phyloP scores from a whole-genome alignment of 2,113 vertebrate species.

The Crypturellus undulatus region DNA sequence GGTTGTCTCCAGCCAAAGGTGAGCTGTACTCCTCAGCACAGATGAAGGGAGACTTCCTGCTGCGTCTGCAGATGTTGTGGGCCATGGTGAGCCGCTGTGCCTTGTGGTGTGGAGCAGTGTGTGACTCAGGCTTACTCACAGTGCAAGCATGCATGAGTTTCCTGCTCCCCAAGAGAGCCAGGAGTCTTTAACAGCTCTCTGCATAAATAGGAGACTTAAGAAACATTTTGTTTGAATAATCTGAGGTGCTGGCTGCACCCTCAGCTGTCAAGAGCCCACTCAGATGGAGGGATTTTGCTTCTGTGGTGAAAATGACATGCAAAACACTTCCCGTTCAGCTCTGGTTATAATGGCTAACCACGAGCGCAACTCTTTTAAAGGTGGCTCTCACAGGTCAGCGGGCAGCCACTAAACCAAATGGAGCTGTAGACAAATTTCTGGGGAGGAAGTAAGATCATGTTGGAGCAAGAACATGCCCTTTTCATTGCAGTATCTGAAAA shows the following conservation, averaged over 20 bases:
- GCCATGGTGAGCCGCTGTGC: background rate
- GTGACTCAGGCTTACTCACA: constrained; percentile 33
- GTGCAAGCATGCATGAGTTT: constrained; percentile 25
- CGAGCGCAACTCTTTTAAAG: background rate
- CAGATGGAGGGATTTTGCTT: background rate
- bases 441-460: background rate
- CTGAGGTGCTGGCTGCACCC: background rate
- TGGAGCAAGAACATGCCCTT: background rate
- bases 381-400: background rate
- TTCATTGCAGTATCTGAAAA: background rate
- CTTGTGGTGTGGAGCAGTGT: background rate
- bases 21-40: background rate
- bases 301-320: background rate
- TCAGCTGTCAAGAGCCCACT: background rate
- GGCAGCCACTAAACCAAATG: background rate
- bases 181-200: background rate
- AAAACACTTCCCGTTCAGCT: background rate
- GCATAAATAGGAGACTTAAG: background rate
- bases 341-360: background rate
- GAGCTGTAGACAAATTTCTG: fast-evolving
- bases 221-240: background rate
- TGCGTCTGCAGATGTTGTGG: background rate
- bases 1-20: background rate
- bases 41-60: background rate
- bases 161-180: background rate